Evolutionary conservation across 2,888 invertebrate species (phyloP), one percentile per base, ranked within the genome.

Genomic region (Platycheirus albimanus): DNA sequence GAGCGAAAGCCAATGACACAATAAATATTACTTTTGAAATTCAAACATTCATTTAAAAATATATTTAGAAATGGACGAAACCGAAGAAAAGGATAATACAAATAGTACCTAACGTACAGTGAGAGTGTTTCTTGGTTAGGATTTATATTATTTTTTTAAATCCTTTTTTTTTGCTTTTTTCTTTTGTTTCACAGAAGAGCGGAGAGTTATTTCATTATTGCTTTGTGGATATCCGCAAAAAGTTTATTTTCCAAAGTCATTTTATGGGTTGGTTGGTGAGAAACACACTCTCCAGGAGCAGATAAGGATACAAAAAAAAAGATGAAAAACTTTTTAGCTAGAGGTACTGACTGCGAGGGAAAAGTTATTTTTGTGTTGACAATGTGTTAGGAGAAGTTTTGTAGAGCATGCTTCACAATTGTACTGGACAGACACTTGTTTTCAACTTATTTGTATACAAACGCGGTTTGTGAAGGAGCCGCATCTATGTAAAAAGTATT

Each of bases 1-100:
- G 75, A 80, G 69, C 64, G 54, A 80, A 80, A 70, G 80, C 75
- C 69, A 80, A 80, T 80, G 74, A 75, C 80, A 80, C 75, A 75
- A 66, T 75, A 70, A 80, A 80, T 80, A 80, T 80, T 70, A 70
- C 64, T 75, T 80, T 75, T 38, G 64, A 72, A 80, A 70, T 66
- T 66, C 51, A 4, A 38, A 67, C 69, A 61, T 49, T 58, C 61
- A 56, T 38, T 51, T 43, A 43, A 51, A 61, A 28, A 30, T 41
- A 52, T 13, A 36, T n/a, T 13, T 28, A 71, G 19, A n/a, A n/a
- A n/a, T n/a, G n/a, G n/a, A n/a, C n/a, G n/a, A n/a, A n/a, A n/a
- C n/a, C n/a, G n/a, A n/a, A n/a, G n/a, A n/a, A n/a, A n/a, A n/a
- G n/a, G n/a, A n/a, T n/a, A n/a, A n/a, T n/a, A n/a, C n/a, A n/a